phyloP scores from a whole-genome alignment of 2,888 invertebrate genomes.

The Synergus laeviventris region DNA sequence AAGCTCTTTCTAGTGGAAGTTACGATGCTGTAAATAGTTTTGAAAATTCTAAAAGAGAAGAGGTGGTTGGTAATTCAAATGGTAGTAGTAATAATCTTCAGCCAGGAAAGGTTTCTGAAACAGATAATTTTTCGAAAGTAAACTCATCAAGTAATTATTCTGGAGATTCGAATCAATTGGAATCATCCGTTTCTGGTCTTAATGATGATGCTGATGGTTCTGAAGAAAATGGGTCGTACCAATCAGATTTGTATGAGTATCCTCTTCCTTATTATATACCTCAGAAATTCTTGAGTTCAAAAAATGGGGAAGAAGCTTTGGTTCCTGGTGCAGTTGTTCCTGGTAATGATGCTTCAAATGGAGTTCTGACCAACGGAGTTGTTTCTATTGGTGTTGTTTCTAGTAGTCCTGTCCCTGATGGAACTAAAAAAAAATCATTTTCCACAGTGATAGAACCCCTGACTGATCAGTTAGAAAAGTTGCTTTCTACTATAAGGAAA shows the following conservation, averaged over 20 bases:
- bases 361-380: background rate
- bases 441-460: background rate
- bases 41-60: background rate
- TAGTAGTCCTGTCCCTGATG: background rate
- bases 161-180: background rate
- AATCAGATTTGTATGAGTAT: no score
- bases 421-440: background rate
- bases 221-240: no score
- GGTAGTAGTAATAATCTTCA: background rate
- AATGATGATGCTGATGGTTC: no score
- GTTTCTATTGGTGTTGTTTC: background rate
- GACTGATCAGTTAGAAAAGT: background rate
- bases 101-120: background rate
- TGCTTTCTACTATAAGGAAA: slow-evolving; percentile 6
- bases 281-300: background rate
- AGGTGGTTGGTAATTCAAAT: background rate
- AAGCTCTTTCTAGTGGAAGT: background rate
- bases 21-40: background rate
- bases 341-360: no score
- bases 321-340: no score
- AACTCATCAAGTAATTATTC: background rate
- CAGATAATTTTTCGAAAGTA: background rate
- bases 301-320: no score
- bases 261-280: no score
- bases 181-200: no score